These are phyloP conservation scores for Corythaixoides concolor DNA, from an alignment of 2,113 vertebrate species.

Conservation along the genomic window DNA sequence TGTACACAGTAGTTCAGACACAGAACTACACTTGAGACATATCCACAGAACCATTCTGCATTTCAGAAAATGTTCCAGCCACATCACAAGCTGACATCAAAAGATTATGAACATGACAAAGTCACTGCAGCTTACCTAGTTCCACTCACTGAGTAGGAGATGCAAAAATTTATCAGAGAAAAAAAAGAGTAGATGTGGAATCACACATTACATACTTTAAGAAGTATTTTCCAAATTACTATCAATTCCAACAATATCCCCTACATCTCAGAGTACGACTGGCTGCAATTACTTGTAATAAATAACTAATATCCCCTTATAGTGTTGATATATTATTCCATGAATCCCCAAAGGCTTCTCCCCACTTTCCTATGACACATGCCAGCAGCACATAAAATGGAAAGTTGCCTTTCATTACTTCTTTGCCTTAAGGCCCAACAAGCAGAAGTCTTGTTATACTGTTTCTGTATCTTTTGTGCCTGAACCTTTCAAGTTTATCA, in stretches of 20 bases:
- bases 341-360: not conserved
- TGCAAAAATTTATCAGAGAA: not conserved
- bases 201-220: not conserved
- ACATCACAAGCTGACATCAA: not conserved
- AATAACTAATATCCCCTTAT: not conserved
- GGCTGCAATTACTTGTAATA: not conserved
- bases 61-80: not conserved
- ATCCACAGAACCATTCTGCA: not conserved
- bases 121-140: not conserved
- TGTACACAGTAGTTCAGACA: not conserved
- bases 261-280: not conserved
- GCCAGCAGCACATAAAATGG: not conserved
- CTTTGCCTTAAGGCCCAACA: not conserved
- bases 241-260: not conserved
- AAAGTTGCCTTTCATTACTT: not conserved
- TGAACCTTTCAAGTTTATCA: not conserved
- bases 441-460: not conserved
- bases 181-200: not conserved
- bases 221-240: not conserved
- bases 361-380: not conserved
- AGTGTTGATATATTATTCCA: not conserved
- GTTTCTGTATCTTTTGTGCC: not conserved
- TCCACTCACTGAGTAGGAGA: not conserved
- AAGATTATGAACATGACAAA: not conserved
- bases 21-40: not conserved